Evolutionary conservation across 2,888 invertebrate species (phyloP), one percentile per base, ranked within the genome.

Genomic region (Acleris sparsana): DNA sequence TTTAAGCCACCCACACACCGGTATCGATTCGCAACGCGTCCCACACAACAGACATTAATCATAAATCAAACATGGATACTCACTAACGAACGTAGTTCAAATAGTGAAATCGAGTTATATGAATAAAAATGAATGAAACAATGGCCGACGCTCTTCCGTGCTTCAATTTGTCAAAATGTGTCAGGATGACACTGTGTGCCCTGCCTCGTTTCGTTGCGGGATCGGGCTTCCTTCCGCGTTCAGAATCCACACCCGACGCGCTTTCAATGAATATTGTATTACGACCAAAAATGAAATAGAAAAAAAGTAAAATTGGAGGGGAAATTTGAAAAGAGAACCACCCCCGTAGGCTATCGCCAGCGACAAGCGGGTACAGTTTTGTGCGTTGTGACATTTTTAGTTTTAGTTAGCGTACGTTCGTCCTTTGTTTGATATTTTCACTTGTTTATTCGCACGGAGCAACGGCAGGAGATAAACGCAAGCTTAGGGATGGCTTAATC

Each of bases 31-130:
- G 83, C 79, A 71, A 77, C 80, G 80, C 83, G 63, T 71, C 82
- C 84, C 81, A 85, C 84, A 75, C 80, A 68, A 70, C 72, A 70
- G 77, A 75, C 74, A 85, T 84, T 86, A 75, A 78, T 77, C 76
- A 77, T 75, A 75, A 86, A 87, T 87, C 87, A 88, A 89, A 83
- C 79, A 82, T 80, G 83, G 82, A 84, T 84, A 84, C 82, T 85
- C 85, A 80, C 87, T 92, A 91, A 90, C 92, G 89, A 89, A 89
- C 86, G 78, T 74, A 79, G 84, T 81, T 82, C 85, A 86, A 88
- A 87, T 80, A 84, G 73, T 79, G 81, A 79, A 86, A 87, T 85
- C 79, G 81, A 85, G 82, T 88, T 85, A 80, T 75, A 66, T 76
- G 77, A 82, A 87, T 84, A 87, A 89, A 88, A 89, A 85, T 77